Evolutionary conservation across 2,797 vertebrate species (phyloP).

Genomic region (Cephalopachus bancanus): DNA sequence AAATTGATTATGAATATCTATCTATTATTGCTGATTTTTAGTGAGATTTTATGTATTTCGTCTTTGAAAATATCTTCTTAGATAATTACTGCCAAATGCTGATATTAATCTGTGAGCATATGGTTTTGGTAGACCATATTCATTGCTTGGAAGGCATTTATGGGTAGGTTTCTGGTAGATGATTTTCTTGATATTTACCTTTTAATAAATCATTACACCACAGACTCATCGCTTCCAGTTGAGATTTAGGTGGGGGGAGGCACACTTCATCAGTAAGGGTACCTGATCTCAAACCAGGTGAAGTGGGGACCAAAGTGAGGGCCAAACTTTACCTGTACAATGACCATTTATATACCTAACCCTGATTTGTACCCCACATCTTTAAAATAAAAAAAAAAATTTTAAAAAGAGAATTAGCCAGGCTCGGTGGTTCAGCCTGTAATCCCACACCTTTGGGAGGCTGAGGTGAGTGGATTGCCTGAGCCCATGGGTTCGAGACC

Average conservation of each 20-base stretch:
- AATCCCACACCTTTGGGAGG: no score
- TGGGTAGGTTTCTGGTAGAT: not conserved
- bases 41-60: not conserved
- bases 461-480: no score
- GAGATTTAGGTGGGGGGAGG: not conserved
- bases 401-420: no score
- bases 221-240: not conserved
- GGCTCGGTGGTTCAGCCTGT: no score
- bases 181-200: not conserved
- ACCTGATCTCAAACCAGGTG: no score
- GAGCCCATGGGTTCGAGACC: no score
- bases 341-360: no score
- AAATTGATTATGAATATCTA: not conserved
- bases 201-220: not conserved
- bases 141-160: not conserved
- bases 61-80: not conserved
- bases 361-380: no score
- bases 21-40: not conserved
- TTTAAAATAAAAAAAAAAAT: no score
- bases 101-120: not conserved
- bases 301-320: no score
- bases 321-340: no score
- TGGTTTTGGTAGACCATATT: not conserved
- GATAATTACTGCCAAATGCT: not conserved
- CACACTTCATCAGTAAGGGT: no score